Evolutionary conservation across 1,140 invertebrate genomes (phyloP).

Genomic region (Berghia stephanieae): DNA sequence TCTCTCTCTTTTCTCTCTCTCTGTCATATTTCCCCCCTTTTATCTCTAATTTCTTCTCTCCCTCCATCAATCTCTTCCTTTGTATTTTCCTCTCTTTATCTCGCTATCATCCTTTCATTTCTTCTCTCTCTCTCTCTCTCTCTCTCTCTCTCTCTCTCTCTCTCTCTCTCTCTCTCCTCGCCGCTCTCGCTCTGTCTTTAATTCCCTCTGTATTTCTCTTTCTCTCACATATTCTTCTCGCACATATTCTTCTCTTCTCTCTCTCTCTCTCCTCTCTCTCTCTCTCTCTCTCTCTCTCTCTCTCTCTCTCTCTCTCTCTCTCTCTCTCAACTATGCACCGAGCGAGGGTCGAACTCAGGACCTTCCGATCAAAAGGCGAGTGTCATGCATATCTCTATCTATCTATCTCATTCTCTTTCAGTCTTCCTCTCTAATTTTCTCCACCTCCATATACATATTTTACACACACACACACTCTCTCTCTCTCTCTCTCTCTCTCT

Average conservation of each 20-base stretch:
- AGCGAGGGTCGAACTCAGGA: no score
- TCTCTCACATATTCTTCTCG: no score
- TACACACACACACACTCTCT: no score
- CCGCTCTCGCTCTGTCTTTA: not conserved
- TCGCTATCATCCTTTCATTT: not conserved
- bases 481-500: no score
- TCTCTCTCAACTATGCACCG: no score
- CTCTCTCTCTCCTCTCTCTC: conserved; percentile 18
- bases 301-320: conserved; percentile 12
- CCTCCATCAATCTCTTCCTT: not conserved
- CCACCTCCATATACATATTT: no score
- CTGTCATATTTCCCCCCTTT: not conserved
- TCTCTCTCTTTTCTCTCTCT: not conserved
- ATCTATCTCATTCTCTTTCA: no score
- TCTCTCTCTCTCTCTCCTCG: conserved; percentile 8
- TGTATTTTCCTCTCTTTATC: not conserved
- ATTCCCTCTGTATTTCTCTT: not conserved
- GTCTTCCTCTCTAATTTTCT: no score
- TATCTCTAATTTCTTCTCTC: not conserved
- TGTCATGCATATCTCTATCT: no score
- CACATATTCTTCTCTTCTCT: no score
- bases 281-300: conserved; percentile 12
- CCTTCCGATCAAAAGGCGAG: no score
- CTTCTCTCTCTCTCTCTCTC: not conserved
- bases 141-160: conserved; percentile 16